Evolutionary conservation across 2,888 invertebrate genomes (phyloP).

Genomic region (Eristalinus sepulchralis): DNA sequence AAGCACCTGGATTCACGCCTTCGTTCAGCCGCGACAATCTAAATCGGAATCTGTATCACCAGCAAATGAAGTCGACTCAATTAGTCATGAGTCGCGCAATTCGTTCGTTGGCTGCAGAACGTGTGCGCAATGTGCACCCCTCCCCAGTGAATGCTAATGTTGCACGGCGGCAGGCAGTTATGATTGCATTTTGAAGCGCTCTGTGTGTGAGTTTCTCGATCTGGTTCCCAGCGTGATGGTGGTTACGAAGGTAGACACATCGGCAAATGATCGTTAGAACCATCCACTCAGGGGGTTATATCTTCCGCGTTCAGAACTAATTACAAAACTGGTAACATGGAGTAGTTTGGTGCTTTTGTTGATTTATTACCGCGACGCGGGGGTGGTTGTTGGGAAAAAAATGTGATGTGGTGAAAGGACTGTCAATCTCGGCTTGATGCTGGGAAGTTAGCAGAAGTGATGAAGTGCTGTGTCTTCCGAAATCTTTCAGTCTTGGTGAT

Average conservation of each 20-base stretch:
- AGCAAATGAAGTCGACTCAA: conserved; percentile 63
- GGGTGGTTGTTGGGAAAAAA: neutral
- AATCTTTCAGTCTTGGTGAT: neutral
- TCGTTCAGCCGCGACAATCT: conserved; percentile 23
- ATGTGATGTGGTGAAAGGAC: neutral
- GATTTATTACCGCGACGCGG: conserved; percentile 24
- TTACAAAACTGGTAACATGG: conserved; percentile 31
- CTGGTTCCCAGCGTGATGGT: neutral
- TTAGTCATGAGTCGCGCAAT: conserved; percentile 65
- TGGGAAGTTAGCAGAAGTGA: neutral
- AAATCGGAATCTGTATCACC: conserved; percentile 33
- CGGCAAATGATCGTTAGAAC: conserved; percentile 47
- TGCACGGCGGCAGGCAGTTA: neutral
- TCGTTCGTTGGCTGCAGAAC: conserved; percentile 38
- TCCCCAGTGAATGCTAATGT: neutral
- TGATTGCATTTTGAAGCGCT: conserved; percentile 25
- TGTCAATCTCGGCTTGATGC: neutral
- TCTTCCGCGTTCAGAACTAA: conserved; percentile 58
- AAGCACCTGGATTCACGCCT: conserved; percentile 64
- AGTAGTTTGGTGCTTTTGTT: conserved; percentile 26
- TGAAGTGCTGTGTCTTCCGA: neutral
- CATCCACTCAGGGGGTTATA: conserved; percentile 24
- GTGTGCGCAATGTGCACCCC: neutral
- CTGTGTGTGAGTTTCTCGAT: neutral
- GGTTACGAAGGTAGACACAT: conserved; percentile 11